phyloP scores from a whole-genome alignment of 2,113 vertebrate genomes.

The Falcunculus frontatus region DNA sequence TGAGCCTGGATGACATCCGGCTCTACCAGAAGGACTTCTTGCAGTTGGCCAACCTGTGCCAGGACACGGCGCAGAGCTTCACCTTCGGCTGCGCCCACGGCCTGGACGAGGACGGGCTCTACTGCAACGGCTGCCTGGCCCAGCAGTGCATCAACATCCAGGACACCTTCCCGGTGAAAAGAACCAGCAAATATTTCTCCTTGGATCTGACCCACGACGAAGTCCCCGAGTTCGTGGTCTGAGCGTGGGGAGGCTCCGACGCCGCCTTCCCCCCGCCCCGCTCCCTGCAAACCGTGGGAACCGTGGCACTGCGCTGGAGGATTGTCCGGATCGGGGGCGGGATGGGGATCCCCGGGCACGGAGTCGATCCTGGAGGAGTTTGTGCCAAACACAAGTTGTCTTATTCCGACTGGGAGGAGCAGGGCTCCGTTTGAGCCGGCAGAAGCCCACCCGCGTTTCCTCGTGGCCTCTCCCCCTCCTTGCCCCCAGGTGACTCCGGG shows the following conservation, averaged over 20 bases:
- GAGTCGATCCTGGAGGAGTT: background rate
- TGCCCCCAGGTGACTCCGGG: background rate
- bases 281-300: background rate
- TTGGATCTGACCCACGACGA: slow-evolving; percentile 92
- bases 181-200: slow-evolving; percentile 98
- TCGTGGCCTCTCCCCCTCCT: background rate
- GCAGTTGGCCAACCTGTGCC: slow-evolving; percentile 89
- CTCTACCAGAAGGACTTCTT: slow-evolving; percentile 94
- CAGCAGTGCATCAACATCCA: slow-evolving; percentile 87
- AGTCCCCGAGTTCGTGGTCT: slow-evolving; percentile 95
- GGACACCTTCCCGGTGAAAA: slow-evolving; percentile 85
- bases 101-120: slow-evolving; percentile 81
- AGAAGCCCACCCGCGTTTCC: background rate
- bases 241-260: background rate
- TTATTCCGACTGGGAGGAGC: background rate
- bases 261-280: background rate
- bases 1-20: slow-evolving; percentile 94
- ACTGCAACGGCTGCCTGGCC: slow-evolving; percentile 80
- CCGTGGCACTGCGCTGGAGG: background rate
- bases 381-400: background rate
- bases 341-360: background rate
- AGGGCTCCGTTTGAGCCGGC: background rate
- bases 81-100: slow-evolving; percentile 93
- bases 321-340: background rate
- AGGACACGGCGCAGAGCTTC: slow-evolving; percentile 96